Percentiles rank a stretch among this genome's conserved stretches.
phyloP scores from a whole-genome alignment of 2,888 invertebrate genomes.

The Rapana venosa region DNA sequence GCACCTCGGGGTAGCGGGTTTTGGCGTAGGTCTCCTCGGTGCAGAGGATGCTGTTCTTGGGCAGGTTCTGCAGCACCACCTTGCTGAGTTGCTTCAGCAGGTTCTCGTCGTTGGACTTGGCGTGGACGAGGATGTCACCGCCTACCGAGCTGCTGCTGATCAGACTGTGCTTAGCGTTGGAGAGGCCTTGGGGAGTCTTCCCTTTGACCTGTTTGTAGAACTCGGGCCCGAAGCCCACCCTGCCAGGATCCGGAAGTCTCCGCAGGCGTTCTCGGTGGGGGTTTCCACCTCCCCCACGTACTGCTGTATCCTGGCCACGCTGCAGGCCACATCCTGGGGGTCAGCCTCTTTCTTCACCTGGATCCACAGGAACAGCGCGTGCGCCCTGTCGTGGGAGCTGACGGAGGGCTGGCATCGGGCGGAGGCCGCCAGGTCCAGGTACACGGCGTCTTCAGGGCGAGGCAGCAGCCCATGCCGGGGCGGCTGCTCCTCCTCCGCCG shows the following conservation, averaged over 20 bases:
- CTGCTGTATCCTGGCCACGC: slow-evolving; percentile 3
- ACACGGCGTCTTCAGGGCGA: neutral
- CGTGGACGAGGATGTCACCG: slow-evolving; percentile 51
- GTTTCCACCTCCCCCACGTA: slow-evolving; percentile 16
- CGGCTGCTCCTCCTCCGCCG: neutral
- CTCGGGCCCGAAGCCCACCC: slow-evolving; percentile 53
- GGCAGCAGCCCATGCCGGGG: neutral
- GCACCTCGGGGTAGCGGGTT: neutral
- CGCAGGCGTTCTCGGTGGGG: neutral
- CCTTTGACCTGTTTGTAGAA: slow-evolving; percentile 43
- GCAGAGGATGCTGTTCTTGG: slow-evolving; percentile 41
- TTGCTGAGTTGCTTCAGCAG: slow-evolving; percentile 48
- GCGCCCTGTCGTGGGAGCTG: slow-evolving; percentile 4
- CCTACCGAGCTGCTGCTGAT: slow-evolving; percentile 28
- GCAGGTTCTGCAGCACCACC: slow-evolving; percentile 41
- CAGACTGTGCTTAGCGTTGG: slow-evolving; percentile 34
- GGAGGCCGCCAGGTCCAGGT: slow-evolving; percentile 12
- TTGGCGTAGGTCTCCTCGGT: slow-evolving; percentile 14
- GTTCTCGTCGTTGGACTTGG: slow-evolving; percentile 48
- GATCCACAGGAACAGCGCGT: slow-evolving; percentile 41
- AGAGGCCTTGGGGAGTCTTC: slow-evolving; percentile 40
- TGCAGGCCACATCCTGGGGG: slow-evolving; percentile 6
- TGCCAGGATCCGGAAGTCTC: slow-evolving; percentile 33
- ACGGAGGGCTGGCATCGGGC: slow-evolving; percentile 32
- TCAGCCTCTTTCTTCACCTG: slow-evolving; percentile 12